Percentiles rank a stretch among this genome's conserved stretches.
Evolutionary conservation across 2,888 invertebrate genomes (phyloP).

Genomic region (Rhodophaea formosa): DNA sequence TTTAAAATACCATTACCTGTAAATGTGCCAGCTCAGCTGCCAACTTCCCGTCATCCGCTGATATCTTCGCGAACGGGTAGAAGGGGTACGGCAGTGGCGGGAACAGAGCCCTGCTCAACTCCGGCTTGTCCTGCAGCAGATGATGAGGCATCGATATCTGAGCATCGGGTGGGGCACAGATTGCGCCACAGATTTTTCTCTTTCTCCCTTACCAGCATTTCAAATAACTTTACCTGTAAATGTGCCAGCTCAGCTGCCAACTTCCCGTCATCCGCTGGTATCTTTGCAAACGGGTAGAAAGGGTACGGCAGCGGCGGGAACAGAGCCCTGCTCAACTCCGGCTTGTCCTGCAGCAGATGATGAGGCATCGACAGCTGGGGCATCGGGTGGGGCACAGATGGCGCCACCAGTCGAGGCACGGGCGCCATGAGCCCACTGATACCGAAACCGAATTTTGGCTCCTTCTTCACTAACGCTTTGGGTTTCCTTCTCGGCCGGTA

Average conservation of each 20-base stretch:
- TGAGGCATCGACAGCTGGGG: conserved; percentile 71
- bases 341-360: conserved; percentile 79
- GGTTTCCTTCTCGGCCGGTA: conserved; percentile 93
- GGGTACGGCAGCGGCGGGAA: conserved; percentile 88
- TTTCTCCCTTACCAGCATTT: too few species aligned
- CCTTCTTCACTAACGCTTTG: conserved; percentile 91
- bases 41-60: conserved; percentile 77
- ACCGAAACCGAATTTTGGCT: conserved; percentile 87
- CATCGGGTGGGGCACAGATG: conserved; percentile 68
- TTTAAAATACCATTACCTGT: conserved; percentile 50
- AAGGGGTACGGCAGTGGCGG: conserved; percentile 87
- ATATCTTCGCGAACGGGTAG: conserved; percentile 84
- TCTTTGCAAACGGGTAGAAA: conserved; percentile 85
- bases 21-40: conserved; percentile 87
- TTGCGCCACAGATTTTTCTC: too few species aligned
- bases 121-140: conserved; percentile 81
- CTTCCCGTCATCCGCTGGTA: conserved; percentile 76
- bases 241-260: conserved; percentile 86
- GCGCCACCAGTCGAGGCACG: conserved; percentile 71
- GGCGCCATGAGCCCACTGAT: conserved; percentile 84
- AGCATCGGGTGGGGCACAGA: conserved; percentile 69
- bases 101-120: conserved; percentile 84
- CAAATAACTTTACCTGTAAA: conserved; percentile 64
- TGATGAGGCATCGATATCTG: conserved; percentile 75
- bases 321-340: conserved; percentile 84